These are phyloP conservation scores for Tragelaphus oryx DNA, from an alignment of 2,797 vertebrate genomes.

Conservation along the genomic window DNA sequence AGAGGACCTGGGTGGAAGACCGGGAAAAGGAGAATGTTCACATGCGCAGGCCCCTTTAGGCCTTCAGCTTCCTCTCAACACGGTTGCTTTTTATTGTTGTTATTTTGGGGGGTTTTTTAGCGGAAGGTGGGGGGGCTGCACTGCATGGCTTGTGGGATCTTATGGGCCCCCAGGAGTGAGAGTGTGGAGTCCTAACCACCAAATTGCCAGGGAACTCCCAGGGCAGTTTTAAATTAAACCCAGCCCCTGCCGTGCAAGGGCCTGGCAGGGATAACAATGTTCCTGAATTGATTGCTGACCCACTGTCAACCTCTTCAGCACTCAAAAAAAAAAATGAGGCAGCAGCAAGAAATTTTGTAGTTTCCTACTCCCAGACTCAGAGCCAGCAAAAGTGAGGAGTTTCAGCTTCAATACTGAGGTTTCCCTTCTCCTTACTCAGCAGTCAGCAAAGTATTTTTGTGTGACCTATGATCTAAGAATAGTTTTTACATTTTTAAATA, in stretches of 20 bases:
- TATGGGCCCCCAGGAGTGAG: neutral
- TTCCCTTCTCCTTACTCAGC: neutral
- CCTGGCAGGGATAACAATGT: neutral
- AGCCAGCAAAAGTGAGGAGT: neutral
- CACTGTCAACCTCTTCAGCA: neutral
- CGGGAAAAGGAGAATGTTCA: neutral
- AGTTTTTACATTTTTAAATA: conserved; percentile 4
- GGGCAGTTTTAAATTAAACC: neutral
- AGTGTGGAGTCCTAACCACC: neutral
- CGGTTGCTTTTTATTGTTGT: neutral
- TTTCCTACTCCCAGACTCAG: neutral
- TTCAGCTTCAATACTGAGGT: neutral
- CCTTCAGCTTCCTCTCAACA: neutral
- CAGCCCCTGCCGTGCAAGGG: neutral
- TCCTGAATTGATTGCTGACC: neutral
- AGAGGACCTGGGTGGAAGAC: neutral
- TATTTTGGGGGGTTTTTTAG: neutral
- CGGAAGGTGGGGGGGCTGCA: accelerated
- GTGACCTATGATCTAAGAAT: neutral
- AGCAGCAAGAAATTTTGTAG: neutral
- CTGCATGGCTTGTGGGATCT: neutral
- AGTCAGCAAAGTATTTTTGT: neutral
- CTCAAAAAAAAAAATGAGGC: neutral
- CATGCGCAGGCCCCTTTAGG: neutral
- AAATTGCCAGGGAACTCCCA: neutral